Evolutionary conservation across 2,797 vertebrate species (phyloP), one percentile per base, ranked within the genome.

Genomic region (Etheostoma perlongum): DNA sequence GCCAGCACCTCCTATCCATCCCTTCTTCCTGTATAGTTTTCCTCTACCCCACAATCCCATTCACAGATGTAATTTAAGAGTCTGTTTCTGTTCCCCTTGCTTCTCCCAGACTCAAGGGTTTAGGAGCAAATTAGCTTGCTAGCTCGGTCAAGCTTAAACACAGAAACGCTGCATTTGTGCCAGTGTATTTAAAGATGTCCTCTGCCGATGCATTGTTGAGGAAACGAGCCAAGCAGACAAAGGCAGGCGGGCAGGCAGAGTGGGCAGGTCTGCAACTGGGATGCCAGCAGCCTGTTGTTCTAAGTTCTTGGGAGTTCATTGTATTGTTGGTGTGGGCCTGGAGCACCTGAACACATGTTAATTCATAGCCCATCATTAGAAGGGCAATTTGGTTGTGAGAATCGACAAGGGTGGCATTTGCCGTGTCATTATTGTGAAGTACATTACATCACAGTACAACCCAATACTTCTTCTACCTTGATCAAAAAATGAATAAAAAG

Each of bases 71-170:
- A 93, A 95, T 95, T 95, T 91, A 91, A 93, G 84, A 90, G 79
- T 89, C 89, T 89, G 76, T 80, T 85, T 91, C 88, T 87, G 86
- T 85, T 90, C 91, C 89, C 90, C 74, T 90, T 81, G 84, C 85
- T 92, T 89, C 83, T 83, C 80, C 76, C 87, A 92, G 87, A 94
- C 95, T 94, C 90, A 73, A 89, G 94, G 94, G 93, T 94, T 93
- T 94, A 84, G 85, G 89, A 93, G 94, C 80, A 95, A 95, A 95
- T 95, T 94, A 95, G 91, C 89, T 90, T 66, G 83, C 90, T 91
- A 89, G 92, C 83, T 93, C 92, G 89, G 94, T 94, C 93, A 95
- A 92, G 94, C 93, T 95, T 95, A 95, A 95, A 92, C 92, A 94
- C 94, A 93, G 94, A 91, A 92, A 88, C 83, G 78, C 88, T 72